phyloP scores from a whole-genome alignment of 2,113 vertebrate species.

The Macrotis lagotis region DNA sequence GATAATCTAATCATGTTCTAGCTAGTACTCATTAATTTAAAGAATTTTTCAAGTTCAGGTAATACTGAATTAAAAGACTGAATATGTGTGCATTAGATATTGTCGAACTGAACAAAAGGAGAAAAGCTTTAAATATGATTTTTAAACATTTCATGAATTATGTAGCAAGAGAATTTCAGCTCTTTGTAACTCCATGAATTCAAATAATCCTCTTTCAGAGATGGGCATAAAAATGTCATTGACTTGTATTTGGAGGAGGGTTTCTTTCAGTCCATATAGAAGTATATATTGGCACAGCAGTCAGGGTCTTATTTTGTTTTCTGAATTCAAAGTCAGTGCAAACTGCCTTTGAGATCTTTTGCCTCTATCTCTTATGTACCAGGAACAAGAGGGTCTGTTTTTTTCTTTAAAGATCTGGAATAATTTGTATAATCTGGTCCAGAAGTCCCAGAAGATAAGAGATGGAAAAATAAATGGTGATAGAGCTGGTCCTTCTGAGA shows the following conservation, averaged over 20 bases:
- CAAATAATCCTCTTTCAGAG: neutral
- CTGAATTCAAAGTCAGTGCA: neutral
- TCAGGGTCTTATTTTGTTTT: neutral
- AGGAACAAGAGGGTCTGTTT: neutral
- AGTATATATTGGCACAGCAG: neutral
- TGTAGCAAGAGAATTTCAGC: neutral
- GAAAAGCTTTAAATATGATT: neutral
- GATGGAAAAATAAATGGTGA: neutral
- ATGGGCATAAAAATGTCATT: neutral
- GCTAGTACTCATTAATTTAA: no score
- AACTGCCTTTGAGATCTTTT: neutral
- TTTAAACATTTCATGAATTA: neutral
- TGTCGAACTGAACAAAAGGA: neutral
- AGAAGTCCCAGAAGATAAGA: neutral
- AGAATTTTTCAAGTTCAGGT: neutral
- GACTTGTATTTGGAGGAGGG: neutral
- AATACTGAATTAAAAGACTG: neutral
- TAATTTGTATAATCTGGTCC: neutral
- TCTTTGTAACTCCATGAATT: neutral
- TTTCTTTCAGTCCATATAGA: no score
- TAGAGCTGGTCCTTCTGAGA: neutral
- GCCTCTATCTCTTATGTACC: neutral
- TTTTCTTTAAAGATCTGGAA: neutral
- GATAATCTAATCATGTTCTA: neutral
- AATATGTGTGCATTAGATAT: neutral